These are phyloP conservation scores for Promerops cafer DNA, from an alignment of 2,113 vertebrate species.

Conservation along the genomic window DNA sequence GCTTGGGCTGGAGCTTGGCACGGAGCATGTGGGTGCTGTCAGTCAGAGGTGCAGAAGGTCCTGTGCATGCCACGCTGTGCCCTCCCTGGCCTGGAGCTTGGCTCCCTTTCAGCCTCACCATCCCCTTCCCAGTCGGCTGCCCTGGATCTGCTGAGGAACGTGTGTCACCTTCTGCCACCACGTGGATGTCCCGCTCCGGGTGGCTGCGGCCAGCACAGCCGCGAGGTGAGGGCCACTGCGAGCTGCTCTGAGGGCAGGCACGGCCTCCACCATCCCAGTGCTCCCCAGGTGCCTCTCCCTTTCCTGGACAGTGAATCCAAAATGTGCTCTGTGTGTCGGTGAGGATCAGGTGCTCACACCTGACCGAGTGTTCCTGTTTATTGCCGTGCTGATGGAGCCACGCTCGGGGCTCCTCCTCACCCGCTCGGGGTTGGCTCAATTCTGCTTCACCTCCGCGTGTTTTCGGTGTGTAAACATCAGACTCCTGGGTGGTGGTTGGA, in stretches of 20 bases:
- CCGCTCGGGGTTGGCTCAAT: not conserved
- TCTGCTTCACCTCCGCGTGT: not conserved
- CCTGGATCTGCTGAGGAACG: not conserved
- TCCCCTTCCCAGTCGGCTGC: not conserved
- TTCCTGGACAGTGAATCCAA: not conserved
- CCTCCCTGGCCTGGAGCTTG: rapidly evolving
- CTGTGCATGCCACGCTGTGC: rapidly evolving
- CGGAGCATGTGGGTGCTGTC: rapidly evolving
- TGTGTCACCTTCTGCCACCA: not conserved
- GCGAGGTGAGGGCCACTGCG: conserved; percentile 47
- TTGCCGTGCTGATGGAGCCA: conserved; percentile 69
- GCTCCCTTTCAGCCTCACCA: not conserved
- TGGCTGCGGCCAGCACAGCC: conserved; percentile 39
- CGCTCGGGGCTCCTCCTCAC: not conserved
- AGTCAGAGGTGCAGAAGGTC: not conserved
- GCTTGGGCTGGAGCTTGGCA: not conserved
- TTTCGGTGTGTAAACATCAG: conserved; percentile 79
- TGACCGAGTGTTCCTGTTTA: conserved; percentile 65
- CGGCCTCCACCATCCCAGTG: not conserved
- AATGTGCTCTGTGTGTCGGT: conserved; percentile 36
- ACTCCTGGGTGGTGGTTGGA: conserved; percentile 61
- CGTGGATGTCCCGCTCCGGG: not conserved
- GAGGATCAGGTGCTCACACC: not conserved
- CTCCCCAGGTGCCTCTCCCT: not conserved
- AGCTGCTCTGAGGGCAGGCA: conserved; percentile 7